Conservation (phyloP, 2,113 vertebrate species). For the Lamprologus speciosus region DNA sequence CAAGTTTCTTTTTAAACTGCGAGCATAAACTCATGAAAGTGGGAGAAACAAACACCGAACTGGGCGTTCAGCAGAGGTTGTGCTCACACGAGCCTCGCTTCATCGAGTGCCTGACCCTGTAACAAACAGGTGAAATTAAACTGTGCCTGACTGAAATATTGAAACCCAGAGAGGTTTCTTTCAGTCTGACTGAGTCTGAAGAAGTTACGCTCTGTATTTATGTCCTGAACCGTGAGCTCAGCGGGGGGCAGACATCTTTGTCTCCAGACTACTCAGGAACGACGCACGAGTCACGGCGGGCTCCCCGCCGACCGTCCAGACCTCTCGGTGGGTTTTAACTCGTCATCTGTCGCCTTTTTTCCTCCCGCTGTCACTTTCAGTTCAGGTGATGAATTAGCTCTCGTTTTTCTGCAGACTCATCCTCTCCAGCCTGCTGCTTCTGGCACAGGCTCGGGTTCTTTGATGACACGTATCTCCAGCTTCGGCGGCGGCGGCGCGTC, state of each 20-base stretch:
- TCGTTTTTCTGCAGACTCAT: background rate
- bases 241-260: background rate
- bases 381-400: background rate
- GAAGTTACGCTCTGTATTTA: background rate
- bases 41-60: background rate
- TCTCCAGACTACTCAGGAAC: background rate
- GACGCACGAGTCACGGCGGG: background rate
- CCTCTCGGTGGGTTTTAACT: background rate
- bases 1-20: background rate
- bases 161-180: background rate
- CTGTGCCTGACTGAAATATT: background rate
- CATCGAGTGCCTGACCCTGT: background rate
- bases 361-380: background rate
- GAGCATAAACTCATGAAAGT: background rate
- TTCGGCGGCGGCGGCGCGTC: fast-evolving
- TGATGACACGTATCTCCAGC: background rate
- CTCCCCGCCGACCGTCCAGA: background rate
- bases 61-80: background rate
- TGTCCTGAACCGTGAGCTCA: background rate
- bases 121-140: background rate
- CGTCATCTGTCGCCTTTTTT: background rate
- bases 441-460: fast-evolving
- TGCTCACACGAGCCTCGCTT: background rate
- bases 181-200: background rate
- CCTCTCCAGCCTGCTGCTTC: background rate